Conservation (phyloP, 1,140 invertebrate genomes). For the Lucilia sericata region DNA sequence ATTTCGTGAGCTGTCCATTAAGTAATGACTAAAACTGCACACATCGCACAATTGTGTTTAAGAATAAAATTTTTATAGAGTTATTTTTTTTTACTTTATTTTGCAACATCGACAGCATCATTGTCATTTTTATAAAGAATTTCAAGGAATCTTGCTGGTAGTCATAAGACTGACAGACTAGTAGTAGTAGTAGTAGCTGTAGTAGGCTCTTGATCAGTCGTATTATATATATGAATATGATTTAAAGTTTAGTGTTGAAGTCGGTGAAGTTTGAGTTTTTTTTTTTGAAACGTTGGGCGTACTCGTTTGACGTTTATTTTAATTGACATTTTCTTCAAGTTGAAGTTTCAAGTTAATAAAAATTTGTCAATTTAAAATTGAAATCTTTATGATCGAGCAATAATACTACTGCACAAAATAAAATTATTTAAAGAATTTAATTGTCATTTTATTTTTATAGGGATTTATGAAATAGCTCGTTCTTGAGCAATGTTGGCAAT, state of each 20-base stretch:
- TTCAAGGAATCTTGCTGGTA: neutral
- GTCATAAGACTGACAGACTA: neutral
- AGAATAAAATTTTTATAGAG: constrained; percentile 6
- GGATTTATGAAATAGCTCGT: constrained; percentile 23
- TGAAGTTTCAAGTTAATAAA: constrained; percentile 53
- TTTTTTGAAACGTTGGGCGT: neutral
- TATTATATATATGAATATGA: neutral
- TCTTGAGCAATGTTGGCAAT: neutral
- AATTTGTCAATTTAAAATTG: constrained; percentile 65
- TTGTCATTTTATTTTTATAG: constrained; percentile 38
- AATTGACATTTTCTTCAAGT: constrained; percentile 44
- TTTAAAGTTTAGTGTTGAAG: constrained; percentile 4
- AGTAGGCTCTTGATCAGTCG: neutral
- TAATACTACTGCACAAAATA: neutral
- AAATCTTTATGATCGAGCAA: constrained; percentile 21
- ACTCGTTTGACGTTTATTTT: constrained; percentile 54
- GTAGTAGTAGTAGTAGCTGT: neutral
- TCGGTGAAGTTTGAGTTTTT: neutral
- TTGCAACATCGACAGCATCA: neutral
- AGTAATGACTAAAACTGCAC: constrained; percentile 37
- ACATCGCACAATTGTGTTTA: neutral
- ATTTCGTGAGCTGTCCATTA: constrained; percentile 24
- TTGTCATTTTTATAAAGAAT: neutral
- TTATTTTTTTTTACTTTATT: neutral
- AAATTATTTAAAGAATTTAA: constrained; percentile 30